Evolutionary conservation across 2,113 vertebrate species (phyloP).

Genomic region (Dicaeum eximium): DNA sequence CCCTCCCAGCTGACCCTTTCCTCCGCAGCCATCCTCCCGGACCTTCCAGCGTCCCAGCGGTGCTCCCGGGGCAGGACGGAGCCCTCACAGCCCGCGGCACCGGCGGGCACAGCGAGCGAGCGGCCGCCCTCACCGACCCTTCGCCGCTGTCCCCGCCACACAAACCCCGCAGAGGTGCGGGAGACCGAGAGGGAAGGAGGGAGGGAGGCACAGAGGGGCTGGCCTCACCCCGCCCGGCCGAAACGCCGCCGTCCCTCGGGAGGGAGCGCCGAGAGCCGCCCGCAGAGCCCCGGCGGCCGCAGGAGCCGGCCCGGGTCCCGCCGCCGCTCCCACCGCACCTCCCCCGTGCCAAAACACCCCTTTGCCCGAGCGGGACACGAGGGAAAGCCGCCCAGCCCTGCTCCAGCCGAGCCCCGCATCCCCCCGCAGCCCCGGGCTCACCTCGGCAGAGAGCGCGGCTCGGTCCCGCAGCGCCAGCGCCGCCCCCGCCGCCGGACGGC

Average conservation of each 20-base stretch:
- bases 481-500: background rate
- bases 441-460: background rate
- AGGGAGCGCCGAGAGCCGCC: background rate
- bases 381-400: background rate
- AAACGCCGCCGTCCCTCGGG: rapidly evolving
- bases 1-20: background rate
- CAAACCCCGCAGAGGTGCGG: rapidly evolving
- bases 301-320: background rate
- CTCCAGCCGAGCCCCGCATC: background rate
- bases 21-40: background rate
- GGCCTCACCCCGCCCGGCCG: rapidly evolving
- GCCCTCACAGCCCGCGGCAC: background rate
- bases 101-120: background rate
- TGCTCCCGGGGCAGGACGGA: background rate
- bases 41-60: rapidly evolving
- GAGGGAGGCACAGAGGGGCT: no score
- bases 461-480: background rate
- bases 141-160: rapidly evolving
- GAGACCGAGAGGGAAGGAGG: no score
- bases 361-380: background rate
- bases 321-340: background rate
- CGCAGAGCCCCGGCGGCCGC: background rate
- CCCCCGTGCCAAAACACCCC: background rate
- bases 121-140: rapidly evolving
- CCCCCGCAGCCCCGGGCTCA: background rate